Evolutionary conservation across 2,797 vertebrate species (phyloP), one percentile per base, ranked within the genome.

Genomic region (Meda fulgida): DNA sequence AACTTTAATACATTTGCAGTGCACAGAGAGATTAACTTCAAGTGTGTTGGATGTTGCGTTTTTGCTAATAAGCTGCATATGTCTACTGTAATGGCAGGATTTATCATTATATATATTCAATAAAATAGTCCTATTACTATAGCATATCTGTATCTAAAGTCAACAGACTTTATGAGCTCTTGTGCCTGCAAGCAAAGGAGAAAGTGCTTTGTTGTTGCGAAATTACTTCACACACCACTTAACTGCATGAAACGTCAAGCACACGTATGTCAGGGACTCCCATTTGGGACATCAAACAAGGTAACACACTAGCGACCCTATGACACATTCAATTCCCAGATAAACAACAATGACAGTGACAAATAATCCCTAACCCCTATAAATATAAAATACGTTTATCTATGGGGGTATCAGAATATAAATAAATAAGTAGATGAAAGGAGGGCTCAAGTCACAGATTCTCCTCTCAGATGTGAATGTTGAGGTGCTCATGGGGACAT

Each of bases 291-390:
- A 40, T 89, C 88, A 92, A 84, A 88, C 87, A 70, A 87, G 88
- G 91, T 89, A 90, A 88, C 91, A 91, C 88, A n/a, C 91, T 92
- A 90, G 76, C 88, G 92, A 92, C 90, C 89, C 85, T 88, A 55
- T 91, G 90, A 93, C 92, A 92, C 87, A 87, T 92, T 84, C 79
- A 77, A 78, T 83, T 76, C 80, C 76, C 21, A 77, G 76, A 80
- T 85, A 89, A 87, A 89, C 88, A 90, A 83, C 36, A 55, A 65
- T 60, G 65, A 87, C 89, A 89, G 86, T 77, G 88, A 89, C 51
- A 88, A 73, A 83, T 77, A 86, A 83, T 87, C 84, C 80, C 80
- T 72, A 84, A 83, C 76, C 53, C 84, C 36, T 75, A 80, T 85
- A 67, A 69, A 85, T 78, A 48, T 77, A 69, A 82, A 82, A 78